Percentiles rank a stretch among this genome's conserved stretches.
Conservation (phyloP, 2,797 vertebrate species). For the Lophius americanus region DNA sequence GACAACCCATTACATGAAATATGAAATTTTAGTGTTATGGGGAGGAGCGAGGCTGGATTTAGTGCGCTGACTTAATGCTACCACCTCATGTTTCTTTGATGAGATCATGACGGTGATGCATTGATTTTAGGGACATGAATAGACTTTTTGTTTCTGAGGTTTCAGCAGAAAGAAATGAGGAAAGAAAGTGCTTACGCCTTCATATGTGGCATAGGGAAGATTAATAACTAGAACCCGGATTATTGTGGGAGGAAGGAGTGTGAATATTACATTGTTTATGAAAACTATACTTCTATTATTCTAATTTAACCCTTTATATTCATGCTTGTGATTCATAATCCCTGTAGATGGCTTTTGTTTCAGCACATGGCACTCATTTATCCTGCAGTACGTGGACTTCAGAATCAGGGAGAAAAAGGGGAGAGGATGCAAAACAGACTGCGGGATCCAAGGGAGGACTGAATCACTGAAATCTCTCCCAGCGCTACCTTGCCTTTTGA, state of each 20-base stretch:
- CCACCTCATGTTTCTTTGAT: slow-evolving; percentile 78
- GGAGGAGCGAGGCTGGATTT: slow-evolving; percentile 67
- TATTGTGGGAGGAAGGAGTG: slow-evolving; percentile 45
- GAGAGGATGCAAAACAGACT: slow-evolving; percentile 54
- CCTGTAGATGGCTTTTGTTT: slow-evolving; percentile 51
- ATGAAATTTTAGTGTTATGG: slow-evolving; percentile 56
- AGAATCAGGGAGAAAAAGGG: slow-evolving; percentile 36
- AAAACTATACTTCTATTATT: slow-evolving; percentile 53
- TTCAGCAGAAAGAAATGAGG: slow-evolving; percentile 41
- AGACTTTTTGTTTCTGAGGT: slow-evolving; percentile 65
- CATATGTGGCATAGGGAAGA: slow-evolving; percentile 44
- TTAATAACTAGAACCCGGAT: slow-evolving; percentile 60
- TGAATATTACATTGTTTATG: slow-evolving; percentile 54
- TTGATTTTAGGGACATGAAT: slow-evolving; percentile 72
- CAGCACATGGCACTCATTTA: slow-evolving; percentile 54
- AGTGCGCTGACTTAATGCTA: slow-evolving; percentile 73
- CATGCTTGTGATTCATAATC: slow-evolving; percentile 47
- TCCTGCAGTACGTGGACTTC: slow-evolving; percentile 26
- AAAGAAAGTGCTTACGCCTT: slow-evolving; percentile 48
- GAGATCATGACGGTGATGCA: slow-evolving; percentile 75
- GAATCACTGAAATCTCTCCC: slow-evolving; percentile 65
- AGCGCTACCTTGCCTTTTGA: slow-evolving; percentile 66
- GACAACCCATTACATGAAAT: slow-evolving; percentile 65
- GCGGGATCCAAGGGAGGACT: slow-evolving; percentile 48
- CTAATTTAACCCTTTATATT: slow-evolving; percentile 39